A percentile compares a stretch with the other conserved stretches of the same genome.
Conservation (phyloP, 2,113 vertebrate genomes). For the Coracopsis vasa region DNA sequence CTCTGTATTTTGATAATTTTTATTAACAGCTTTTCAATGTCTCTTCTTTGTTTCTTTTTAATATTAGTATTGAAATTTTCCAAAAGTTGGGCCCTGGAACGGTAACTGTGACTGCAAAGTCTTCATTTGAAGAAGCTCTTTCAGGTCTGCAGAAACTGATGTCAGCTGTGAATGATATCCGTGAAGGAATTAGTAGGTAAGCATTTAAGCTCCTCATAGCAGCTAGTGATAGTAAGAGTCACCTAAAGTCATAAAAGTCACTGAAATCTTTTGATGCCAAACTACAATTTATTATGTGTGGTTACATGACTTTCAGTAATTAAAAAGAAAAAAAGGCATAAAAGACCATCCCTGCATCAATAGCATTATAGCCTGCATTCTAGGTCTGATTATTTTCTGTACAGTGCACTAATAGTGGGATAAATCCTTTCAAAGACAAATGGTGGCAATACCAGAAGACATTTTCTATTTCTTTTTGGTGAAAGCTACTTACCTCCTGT, state of each 20-base stretch:
- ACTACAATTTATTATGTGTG: not conserved
- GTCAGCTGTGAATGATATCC: slow-evolving; percentile 82
- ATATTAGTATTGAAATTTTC: slow-evolving; percentile 71
- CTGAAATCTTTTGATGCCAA: not conserved
- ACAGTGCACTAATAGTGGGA: not conserved
- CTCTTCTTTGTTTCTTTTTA: not conserved
- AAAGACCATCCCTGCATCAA: not conserved
- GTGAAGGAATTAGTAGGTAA: slow-evolving; percentile 85
- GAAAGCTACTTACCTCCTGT: not conserved
- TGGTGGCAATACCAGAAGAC: not conserved
- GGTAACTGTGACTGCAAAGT: slow-evolving; percentile 39
- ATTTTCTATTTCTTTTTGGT: not conserved
- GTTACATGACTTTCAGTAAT: not conserved
- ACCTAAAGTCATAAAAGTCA: not conserved
- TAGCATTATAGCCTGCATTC: not conserved
- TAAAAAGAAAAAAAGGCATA: not conserved
- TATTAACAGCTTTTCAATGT: not conserved
- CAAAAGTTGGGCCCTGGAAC: slow-evolving; percentile 63
- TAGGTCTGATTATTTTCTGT: not conserved
- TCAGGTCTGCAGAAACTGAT: slow-evolving; percentile 82
- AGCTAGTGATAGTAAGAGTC: not conserved
- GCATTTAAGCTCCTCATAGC: not conserved
- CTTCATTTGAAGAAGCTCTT: slow-evolving; percentile 82
- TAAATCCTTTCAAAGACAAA: not conserved
- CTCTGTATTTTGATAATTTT: not conserved